phyloP scores from a whole-genome alignment of 2,797 vertebrate species.

The Falco berigora region DNA sequence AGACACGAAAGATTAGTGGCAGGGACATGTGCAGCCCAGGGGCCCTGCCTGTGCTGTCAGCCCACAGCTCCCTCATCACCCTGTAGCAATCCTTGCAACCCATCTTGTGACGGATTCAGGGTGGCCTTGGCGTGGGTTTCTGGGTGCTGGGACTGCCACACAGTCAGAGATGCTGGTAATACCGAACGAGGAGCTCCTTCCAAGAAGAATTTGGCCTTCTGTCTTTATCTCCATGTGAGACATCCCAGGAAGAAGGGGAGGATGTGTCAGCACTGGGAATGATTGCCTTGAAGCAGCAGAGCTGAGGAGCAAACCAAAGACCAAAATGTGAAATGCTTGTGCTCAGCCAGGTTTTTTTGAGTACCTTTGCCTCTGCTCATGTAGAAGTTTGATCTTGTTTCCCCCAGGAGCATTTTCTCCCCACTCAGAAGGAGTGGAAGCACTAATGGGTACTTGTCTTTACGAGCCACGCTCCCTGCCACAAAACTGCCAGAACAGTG shows the following conservation, averaged over 20 bases:
- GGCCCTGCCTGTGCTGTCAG: neutral
- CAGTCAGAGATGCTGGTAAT: neutral
- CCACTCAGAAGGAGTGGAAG: neutral
- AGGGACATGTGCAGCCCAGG: accelerated
- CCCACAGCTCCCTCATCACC: neutral
- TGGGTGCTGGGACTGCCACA: neutral
- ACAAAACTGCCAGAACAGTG: neutral
- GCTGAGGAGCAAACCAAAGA: neutral
- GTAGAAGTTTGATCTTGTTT: neutral
- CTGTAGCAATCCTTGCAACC: neutral
- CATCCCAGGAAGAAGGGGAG: neutral
- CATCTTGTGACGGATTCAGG: neutral
- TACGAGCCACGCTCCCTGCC: neutral
- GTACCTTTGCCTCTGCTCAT: neutral
- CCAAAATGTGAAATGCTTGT: neutral
- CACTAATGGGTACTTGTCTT: neutral
- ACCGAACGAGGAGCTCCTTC: neutral
- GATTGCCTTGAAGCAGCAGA: accelerated
- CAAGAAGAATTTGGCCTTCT: neutral
- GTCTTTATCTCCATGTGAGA: neutral
- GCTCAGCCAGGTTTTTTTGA: neutral
- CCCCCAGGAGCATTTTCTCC: neutral
- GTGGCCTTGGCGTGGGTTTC: neutral
- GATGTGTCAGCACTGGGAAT: neutral
- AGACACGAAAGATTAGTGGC: accelerated